Evolutionary conservation across 2,113 vertebrate species (phyloP).

Genomic region (Passerina amoena): DNA sequence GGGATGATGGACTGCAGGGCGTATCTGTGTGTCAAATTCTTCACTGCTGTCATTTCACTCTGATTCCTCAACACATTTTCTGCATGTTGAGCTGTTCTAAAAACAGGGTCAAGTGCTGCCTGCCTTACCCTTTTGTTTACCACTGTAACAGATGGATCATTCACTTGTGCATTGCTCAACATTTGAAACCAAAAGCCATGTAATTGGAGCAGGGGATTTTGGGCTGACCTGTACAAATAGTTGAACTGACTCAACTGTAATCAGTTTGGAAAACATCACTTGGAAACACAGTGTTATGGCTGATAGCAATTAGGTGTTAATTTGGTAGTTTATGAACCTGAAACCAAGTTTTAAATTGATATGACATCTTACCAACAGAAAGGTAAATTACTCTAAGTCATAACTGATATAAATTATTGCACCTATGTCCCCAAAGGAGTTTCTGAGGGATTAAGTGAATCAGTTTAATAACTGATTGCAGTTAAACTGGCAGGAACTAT

Average conservation of each 20-base stretch:
- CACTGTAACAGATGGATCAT: background rate
- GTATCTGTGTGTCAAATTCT: background rate
- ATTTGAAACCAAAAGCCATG: background rate
- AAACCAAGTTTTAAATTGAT: background rate
- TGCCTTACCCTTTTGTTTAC: background rate
- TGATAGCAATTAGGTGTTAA: background rate
- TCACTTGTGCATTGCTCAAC: background rate
- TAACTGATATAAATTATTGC: background rate
- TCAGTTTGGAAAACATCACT: background rate
- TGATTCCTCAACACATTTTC: background rate
- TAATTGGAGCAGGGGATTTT: background rate
- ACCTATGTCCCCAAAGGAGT: background rate
- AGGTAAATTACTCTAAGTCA: background rate
- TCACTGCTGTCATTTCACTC: background rate
- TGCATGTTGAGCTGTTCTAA: background rate
- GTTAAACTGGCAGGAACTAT: background rate
- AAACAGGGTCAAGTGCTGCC: background rate
- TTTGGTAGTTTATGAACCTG: background rate
- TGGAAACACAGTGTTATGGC: background rate
- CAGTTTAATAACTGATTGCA: background rate
- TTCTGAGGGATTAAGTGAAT: slow-evolving; percentile 4
- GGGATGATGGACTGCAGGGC: background rate
- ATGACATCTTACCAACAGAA: background rate
- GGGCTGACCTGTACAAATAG: background rate
- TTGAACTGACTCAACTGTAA: background rate